Evolutionary conservation across 2,113 vertebrate genomes (phyloP), one percentile per base, ranked within the genome.

Genomic region (Protobothrops flavoviridis): DNA sequence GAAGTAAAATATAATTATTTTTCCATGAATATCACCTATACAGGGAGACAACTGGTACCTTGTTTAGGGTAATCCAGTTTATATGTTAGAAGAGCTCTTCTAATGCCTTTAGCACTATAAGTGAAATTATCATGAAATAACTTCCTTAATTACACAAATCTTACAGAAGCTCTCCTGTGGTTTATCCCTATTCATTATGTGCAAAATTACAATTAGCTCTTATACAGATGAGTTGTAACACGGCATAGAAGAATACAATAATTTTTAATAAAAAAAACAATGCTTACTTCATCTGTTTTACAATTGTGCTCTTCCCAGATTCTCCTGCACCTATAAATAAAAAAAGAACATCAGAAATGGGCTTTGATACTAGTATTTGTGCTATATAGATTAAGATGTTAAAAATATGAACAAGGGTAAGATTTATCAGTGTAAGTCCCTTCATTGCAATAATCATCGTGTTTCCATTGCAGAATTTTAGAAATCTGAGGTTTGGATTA

Each of bases 271-370:
- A 50, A 52, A 52, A 52, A 69, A 91, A 81, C 0, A 87, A 23
- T 89, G 98, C 99, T 99, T 97, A 99, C 99, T 99, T 99, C 99
- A 99, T 99, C 97, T 99, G 99, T 98, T 99, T 99, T 95, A 99
- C 99, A 0, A 99, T 99, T 96, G 99, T 99, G 97, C 99, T 99
- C 97, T 99, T 99, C 89, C 99, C 99, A 9, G 99, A 99, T 96
- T 99, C 99, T 0, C 99, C 99, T 0, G 99, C 99, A 98, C 99
- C 99, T 99, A 97, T 1, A 2, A 95, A 97, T 97, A 88, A 98
- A 89, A 98, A 97, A 0, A 2, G 96, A 0, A 1, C 0, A 9
- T 15, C 0, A 95, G 39, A 53, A 15, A 48, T 96, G 50, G 74
- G 11, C 3, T 85, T 94, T 57, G 55, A 87, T 12, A 5, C 3